Conservation (phyloP, 2,113 vertebrate genomes). For the Natator depressus region DNA sequence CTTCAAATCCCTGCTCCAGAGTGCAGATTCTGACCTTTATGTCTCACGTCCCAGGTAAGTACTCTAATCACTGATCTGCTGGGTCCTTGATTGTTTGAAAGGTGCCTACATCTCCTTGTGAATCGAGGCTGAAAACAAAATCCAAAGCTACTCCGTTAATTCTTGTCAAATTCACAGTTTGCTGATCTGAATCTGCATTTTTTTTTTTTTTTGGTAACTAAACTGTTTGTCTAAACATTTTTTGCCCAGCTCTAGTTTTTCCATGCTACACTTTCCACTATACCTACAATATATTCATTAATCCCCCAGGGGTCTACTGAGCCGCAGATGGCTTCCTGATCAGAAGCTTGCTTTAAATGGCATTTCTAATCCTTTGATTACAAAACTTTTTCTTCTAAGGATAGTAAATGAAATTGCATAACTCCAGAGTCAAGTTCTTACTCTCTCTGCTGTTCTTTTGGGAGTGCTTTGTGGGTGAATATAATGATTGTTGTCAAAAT, state of each 20-base stretch:
- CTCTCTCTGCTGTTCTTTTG: not conserved
- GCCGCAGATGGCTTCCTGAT: not conserved
- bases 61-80: too few species aligned
- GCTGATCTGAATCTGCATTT: not conserved
- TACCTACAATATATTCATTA: not conserved
- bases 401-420: not conserved
- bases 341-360: not conserved
- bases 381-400: not conserved
- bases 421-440: not conserved
- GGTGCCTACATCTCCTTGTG: not conserved
- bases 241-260: not conserved
- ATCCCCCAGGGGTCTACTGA: not conserved
- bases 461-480: not conserved
- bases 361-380: not conserved
- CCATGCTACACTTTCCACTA: not conserved
- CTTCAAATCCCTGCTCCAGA: too few species aligned
- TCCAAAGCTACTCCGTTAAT: not conserved
- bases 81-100: too few species aligned
- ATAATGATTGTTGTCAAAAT: not conserved
- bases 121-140: not conserved
- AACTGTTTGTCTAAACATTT: not conserved
- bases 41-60: too few species aligned
- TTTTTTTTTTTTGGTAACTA: not conserved
- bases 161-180: not conserved
- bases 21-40: too few species aligned